phyloP scores from a whole-genome alignment of 2,888 invertebrate genomes.

The Amblyjoppa fuscipennis region DNA sequence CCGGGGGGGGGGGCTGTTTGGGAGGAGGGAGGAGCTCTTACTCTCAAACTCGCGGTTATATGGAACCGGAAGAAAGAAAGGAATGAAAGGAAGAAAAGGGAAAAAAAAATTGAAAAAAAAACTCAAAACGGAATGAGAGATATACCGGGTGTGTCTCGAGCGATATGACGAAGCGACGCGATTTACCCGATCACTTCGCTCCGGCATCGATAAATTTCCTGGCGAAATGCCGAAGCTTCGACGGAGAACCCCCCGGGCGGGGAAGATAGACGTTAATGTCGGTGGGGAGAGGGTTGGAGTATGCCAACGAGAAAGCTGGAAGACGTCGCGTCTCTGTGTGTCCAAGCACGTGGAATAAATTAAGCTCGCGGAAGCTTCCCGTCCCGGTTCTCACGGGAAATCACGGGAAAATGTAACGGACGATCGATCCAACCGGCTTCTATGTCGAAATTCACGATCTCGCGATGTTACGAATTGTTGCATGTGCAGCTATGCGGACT shows the following conservation, averaged over 20 bases:
- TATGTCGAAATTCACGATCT: neutral
- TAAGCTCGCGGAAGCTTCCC: constrained; percentile 19
- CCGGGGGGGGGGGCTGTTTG: neutral
- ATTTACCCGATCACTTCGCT: constrained; percentile 47
- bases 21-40: constrained; percentile 16
- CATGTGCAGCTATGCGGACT: no score
- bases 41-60: constrained; percentile 24
- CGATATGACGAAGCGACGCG: constrained; percentile 58
- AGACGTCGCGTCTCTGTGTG: constrained; percentile 18
- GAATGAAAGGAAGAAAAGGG: constrained; percentile 25
- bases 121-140: constrained; percentile 17
- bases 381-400: constrained; percentile 52
- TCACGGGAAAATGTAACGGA: constrained; percentile 36
- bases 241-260: neutral
- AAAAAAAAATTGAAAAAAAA: constrained; percentile 29
- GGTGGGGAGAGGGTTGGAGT: neutral
- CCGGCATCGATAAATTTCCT: constrained; percentile 66
- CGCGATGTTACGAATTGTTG: neutral
- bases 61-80: constrained; percentile 13
- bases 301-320: constrained; percentile 31
- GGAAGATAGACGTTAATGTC: constrained; percentile 21
- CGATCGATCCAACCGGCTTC: constrained; percentile 22
- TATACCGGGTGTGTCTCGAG: constrained; percentile 50
- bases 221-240: constrained; percentile 63
- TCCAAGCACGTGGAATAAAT: constrained; percentile 51